Evolutionary conservation across 1,140 invertebrate species (phyloP).

Genomic region (Pseudomyrmex gracilis): DNA sequence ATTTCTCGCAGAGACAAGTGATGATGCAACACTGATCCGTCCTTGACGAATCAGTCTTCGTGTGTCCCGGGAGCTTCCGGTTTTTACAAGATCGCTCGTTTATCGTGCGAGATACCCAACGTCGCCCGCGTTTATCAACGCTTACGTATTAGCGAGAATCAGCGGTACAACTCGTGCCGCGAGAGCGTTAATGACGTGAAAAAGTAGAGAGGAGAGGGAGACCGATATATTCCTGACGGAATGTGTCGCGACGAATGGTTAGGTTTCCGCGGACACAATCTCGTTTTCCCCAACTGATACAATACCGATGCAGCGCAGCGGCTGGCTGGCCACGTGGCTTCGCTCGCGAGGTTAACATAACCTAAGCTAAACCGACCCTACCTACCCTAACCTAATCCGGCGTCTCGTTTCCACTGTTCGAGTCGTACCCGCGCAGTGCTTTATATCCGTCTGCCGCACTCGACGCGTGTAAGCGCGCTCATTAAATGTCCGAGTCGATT

Average conservation of each 20-base stretch:
- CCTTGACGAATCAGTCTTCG: background rate
- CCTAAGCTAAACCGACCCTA: slow-evolving; percentile 36
- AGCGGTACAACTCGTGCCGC: background rate
- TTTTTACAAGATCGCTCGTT: background rate
- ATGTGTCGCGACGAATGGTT: background rate
- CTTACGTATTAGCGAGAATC: background rate
- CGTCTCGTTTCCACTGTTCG: background rate
- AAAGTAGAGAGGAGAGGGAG: background rate
- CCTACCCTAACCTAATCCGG: background rate
- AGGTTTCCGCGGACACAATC: background rate
- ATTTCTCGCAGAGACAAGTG: too few species aligned
- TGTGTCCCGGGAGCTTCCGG: background rate
- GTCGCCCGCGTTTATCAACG: background rate
- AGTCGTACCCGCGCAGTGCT: slow-evolving; percentile 1
- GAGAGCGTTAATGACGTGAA: background rate
- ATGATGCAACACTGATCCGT: background rate
- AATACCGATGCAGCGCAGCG: slow-evolving; percentile 1
- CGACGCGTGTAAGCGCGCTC: slow-evolving; percentile 10
- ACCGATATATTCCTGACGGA: background rate
- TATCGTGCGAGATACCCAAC: background rate
- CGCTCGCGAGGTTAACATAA: slow-evolving; percentile 4
- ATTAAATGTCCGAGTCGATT: background rate
- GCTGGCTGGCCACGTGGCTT: slow-evolving; percentile 42
- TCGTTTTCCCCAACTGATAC: background rate
- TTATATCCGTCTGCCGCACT: slow-evolving; percentile 13